Evolutionary conservation across 2,113 vertebrate genomes (phyloP).

Genomic region (Opisthocomus hoazin): DNA sequence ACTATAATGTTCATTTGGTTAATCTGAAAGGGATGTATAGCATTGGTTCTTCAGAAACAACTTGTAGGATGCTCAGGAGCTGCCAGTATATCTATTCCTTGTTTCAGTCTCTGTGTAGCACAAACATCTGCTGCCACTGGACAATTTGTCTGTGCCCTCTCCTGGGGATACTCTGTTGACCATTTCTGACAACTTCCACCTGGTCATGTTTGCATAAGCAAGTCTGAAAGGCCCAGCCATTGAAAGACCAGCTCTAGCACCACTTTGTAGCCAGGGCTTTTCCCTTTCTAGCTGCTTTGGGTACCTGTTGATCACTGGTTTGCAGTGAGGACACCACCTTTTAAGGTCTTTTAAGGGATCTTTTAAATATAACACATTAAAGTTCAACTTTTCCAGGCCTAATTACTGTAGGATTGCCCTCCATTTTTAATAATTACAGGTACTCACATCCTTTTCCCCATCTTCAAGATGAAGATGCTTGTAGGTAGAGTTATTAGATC

Average conservation of each 20-base stretch:
- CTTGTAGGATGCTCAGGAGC: background rate
- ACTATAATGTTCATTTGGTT: background rate
- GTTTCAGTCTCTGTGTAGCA: background rate
- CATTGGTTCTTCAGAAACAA: background rate
- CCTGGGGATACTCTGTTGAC: background rate
- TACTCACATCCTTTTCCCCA: fast-evolving
- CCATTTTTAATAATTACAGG: background rate
- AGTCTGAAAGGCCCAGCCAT: background rate
- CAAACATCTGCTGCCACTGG: background rate
- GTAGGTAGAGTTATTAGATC: background rate
- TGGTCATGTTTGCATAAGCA: background rate
- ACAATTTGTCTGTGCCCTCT: background rate
- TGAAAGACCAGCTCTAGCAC: background rate
- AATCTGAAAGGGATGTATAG: background rate
- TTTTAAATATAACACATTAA: background rate
- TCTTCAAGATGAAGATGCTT: background rate
- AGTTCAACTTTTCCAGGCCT: background rate
- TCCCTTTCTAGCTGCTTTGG: background rate
- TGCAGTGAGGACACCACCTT: background rate
- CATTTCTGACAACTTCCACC: constrained; percentile 35
- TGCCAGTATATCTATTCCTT: background rate
- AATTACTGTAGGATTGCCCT: background rate
- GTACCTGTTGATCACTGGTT: background rate
- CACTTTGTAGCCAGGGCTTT: background rate
- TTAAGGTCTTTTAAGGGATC: background rate